phyloP scores from a whole-genome alignment of 2,888 invertebrate species.

The Oxytorus armatus region DNA sequence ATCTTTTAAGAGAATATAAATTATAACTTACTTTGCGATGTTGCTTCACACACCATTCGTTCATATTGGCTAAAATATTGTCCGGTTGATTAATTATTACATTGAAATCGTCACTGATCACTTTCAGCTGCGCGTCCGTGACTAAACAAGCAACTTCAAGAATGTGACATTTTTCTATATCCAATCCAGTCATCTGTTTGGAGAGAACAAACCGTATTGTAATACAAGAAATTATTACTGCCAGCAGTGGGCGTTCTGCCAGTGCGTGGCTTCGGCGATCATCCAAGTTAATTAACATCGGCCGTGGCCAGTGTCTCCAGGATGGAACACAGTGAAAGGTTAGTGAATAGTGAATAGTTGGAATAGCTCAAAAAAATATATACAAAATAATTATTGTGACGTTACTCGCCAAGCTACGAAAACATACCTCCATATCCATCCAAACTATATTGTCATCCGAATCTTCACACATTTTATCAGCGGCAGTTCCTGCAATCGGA shows the following conservation, averaged over 20 bases:
- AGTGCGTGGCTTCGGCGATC: no score
- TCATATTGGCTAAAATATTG: constrained; percentile 90
- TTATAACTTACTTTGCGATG: constrained; percentile 89
- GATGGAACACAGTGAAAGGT: no score
- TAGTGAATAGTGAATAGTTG: no score
- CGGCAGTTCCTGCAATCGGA: constrained; percentile 34
- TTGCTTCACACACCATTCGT: constrained; percentile 92
- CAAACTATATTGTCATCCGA: constrained; percentile 86
- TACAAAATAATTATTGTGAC: not conserved
- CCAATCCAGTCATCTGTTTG: constrained; percentile 94
- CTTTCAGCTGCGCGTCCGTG: constrained; percentile 92
- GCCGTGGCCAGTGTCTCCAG: no score
- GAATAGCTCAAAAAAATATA: not conserved
- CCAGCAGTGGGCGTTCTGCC: no score
- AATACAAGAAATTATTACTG: no score
- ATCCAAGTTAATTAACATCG: no score
- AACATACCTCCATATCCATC: constrained; percentile 89
- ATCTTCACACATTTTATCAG: constrained; percentile 53
- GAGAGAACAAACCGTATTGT: not conserved
- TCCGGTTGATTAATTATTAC: constrained; percentile 92
- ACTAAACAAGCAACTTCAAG: constrained; percentile 96
- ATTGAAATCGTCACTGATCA: constrained; percentile 91
- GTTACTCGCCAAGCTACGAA: not conserved
- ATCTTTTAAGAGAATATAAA: no score
- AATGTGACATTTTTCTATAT: constrained; percentile 91